These are phyloP conservation scores for Pituophis catenifer DNA, from an alignment of 2,113 vertebrate species.

Conservation along the genomic window DNA sequence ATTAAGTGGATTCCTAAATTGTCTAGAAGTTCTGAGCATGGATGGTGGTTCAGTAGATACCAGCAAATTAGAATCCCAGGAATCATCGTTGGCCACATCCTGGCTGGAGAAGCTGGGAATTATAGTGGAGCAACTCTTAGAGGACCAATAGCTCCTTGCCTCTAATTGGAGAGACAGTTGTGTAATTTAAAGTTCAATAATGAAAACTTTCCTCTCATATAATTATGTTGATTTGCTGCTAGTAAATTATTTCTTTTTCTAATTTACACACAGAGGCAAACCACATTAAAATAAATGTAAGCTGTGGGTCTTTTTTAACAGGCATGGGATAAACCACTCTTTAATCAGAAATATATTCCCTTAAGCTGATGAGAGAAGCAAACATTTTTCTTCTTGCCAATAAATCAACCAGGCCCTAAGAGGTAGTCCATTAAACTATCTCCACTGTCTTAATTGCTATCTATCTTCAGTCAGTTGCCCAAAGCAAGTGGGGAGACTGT, in stretches of 20 bases:
- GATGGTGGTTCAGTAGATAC: not conserved
- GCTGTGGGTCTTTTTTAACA: not conserved
- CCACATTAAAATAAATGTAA: not conserved
- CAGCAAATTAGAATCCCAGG: not conserved
- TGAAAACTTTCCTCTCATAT: not conserved
- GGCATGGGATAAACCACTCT: not conserved
- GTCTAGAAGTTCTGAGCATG: not conserved
- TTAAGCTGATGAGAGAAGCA: not conserved
- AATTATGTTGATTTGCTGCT: not conserved
- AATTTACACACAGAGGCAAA: conserved; percentile 2
- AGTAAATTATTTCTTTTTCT: not conserved
- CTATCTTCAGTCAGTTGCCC: not conserved
- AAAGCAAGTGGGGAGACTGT: not conserved
- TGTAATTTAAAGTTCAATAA: not conserved
- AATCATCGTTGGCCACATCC: not conserved
- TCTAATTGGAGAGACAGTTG: not conserved
- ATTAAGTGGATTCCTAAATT: not conserved
- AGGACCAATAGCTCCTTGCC: not conserved
- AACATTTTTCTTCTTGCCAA: too few species aligned
- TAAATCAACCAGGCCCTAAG: not conserved
- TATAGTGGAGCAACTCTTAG: not conserved
- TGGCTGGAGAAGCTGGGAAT: not conserved
- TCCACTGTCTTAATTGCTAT: not conserved
- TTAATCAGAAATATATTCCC: not conserved
- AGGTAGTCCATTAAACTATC: not conserved